phyloP scores from a whole-genome alignment of 1,140 invertebrate genomes.

The Telenomus remus region DNA sequence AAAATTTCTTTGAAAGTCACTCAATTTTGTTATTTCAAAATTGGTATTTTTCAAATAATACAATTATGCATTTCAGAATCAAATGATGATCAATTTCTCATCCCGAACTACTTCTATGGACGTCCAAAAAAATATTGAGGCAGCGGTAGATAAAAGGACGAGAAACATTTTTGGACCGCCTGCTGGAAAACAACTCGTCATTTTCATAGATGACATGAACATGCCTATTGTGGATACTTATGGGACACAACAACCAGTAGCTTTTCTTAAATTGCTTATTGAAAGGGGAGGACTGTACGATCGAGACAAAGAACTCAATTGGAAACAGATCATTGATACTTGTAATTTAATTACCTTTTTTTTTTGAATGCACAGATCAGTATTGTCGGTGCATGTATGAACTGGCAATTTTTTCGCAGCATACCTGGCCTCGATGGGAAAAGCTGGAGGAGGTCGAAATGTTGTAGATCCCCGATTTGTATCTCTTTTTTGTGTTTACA shows the following conservation, averaged over 20 bases:
- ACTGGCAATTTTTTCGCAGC: slow-evolving; percentile 67
- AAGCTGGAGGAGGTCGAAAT: slow-evolving; percentile 88
- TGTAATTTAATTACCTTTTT: not conserved
- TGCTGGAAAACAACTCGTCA: slow-evolving; percentile 88
- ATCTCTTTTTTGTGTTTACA: slow-evolving; percentile 91
- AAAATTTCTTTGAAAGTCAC: no score
- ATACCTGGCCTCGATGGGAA: slow-evolving; percentile 87
- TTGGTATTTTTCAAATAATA: no score
- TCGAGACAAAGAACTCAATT: slow-evolving; percentile 89
- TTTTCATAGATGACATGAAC: slow-evolving; percentile 96
- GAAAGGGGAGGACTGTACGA: slow-evolving; percentile 92
- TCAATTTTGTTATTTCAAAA: no score
- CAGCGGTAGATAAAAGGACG: slow-evolving; percentile 89
- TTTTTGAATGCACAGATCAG: no score
- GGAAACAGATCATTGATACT: slow-evolving; percentile 91
- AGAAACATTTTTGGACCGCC: slow-evolving; percentile 92
- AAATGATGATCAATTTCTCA: slow-evolving; percentile 92
- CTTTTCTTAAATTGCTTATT: slow-evolving; percentile 88
- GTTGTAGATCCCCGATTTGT: slow-evolving; percentile 92
- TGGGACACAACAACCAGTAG: slow-evolving; percentile 94
- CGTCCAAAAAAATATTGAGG: slow-evolving; percentile 90
- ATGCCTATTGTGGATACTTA: slow-evolving; percentile 93
- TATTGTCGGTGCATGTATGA: no score
- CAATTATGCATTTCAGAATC: slow-evolving; percentile 71
- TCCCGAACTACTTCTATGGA: slow-evolving; percentile 93